Percentiles rank a stretch among this genome's conserved stretches.
Evolutionary conservation across 2,797 vertebrate genomes (phyloP).

Genomic region (Fistularia commersonii): DNA sequence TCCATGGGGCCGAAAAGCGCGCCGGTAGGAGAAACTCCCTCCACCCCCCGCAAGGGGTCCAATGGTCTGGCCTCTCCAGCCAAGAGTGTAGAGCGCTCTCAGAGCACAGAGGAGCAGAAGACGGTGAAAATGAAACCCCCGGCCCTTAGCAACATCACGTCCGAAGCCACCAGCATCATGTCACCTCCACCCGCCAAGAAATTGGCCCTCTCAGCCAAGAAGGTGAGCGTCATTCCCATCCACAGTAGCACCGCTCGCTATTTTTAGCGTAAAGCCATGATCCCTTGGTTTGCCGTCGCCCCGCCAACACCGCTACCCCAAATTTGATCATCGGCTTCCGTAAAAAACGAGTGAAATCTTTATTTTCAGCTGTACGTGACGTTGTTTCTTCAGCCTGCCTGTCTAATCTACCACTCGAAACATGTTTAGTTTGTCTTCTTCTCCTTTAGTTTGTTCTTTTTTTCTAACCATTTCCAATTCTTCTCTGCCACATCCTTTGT

Average conservation of each 20-base stretch:
- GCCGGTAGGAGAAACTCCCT: constrained; percentile 63
- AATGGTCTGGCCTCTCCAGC: constrained; percentile 67
- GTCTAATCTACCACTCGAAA: constrained; percentile 63
- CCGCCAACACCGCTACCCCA: not conserved
- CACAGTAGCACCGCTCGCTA: constrained; percentile 24
- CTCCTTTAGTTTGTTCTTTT: constrained; percentile 78
- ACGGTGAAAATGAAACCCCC: constrained; percentile 74
- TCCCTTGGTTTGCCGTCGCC: constrained; percentile 38
- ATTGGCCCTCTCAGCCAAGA: constrained; percentile 85
- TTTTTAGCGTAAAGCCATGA: constrained; percentile 19
- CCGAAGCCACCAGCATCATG: constrained; percentile 74
- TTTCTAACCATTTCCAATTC: constrained; percentile 94
- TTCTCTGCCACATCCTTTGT: constrained; percentile 80
- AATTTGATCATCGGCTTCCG: not conserved
- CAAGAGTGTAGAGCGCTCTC: constrained; percentile 63
- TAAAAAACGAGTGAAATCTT: not conserved
- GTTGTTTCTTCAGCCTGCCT: constrained; percentile 42
- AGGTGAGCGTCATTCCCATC: constrained; percentile 74
- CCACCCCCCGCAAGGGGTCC: constrained; percentile 63
- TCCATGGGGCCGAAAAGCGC: constrained; percentile 69
- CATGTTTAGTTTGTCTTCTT: constrained; percentile 70
- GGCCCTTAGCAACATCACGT: constrained; percentile 58
- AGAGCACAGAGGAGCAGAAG: constrained; percentile 60
- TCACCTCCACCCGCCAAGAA: constrained; percentile 89
- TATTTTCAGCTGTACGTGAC: constrained; percentile 24